Evolutionary conservation across 2,113 vertebrate species (phyloP).

Genomic region (Prietella phreatophila): DNA sequence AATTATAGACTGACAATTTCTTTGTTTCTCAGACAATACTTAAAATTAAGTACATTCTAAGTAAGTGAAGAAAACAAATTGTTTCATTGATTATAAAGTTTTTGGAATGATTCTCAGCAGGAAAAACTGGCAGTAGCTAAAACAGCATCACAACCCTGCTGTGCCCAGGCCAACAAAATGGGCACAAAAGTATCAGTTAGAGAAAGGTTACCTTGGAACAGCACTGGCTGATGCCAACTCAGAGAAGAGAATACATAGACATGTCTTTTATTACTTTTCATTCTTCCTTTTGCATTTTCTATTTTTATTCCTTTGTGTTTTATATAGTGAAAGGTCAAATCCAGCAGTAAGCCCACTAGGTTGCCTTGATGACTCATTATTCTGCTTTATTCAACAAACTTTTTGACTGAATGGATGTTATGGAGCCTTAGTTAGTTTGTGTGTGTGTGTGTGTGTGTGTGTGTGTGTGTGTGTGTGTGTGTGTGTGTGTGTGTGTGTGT

Average conservation of each 20-base stretch:
- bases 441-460: neutral
- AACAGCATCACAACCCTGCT: slow-evolving; percentile 31
- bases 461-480: neutral
- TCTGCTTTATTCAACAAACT: slow-evolving; percentile 11
- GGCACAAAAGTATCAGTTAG: slow-evolving; percentile 71
- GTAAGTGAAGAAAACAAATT: neutral
- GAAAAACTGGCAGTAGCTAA: slow-evolving; percentile 27
- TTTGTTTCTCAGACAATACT: neutral
- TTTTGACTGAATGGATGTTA: slow-evolving; percentile 1
- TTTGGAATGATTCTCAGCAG: neutral
- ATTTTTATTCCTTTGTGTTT: slow-evolving; percentile 47
- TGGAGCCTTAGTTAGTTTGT: neutral
- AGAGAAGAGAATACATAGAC: slow-evolving; percentile 52
- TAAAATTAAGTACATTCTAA: neutral
- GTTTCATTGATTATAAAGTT: neutral
- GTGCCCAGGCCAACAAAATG: slow-evolving; percentile 55
- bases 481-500: neutral
- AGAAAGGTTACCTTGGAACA: slow-evolving; percentile 75
- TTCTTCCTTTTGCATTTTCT: slow-evolving; percentile 25
- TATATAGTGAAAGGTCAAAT: slow-evolving; percentile 60
- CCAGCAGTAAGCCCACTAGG: slow-evolving; percentile 21
- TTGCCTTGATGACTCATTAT: slow-evolving; percentile 35
- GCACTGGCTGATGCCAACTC: slow-evolving; percentile 61
- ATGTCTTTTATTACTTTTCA: slow-evolving; percentile 45
- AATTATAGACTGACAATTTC: too few species aligned